Evolutionary conservation across 2,888 invertebrate genomes (phyloP), one percentile per base, ranked within the genome.

Genomic region (Ramazzottius varieornatus): DNA sequence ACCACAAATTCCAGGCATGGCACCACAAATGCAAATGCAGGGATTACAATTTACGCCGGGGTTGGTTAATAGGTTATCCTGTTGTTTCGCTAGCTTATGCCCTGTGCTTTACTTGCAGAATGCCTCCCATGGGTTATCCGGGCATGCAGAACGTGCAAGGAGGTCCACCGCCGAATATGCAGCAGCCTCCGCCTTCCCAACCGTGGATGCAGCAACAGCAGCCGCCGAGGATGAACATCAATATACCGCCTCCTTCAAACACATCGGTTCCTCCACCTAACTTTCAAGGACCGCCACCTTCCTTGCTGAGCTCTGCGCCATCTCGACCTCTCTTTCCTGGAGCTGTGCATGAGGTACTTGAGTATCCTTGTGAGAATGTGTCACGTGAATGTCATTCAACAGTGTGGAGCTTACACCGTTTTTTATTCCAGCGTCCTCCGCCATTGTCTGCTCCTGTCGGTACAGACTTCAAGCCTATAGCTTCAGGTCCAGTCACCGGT

Each of bases 21-120:
- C 46, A 33, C 70, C 70, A 64, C 70, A 71, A 67, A 72, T 72
- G 33, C 72, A 72, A 32, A 73, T 74, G 73, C 70, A 68, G n/a
- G 64, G 67, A 32, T 33, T 13, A 4, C 67, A 67, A 20, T 63
- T 54, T 8, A 32, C 46, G 63, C n/a, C 65, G 32, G 65, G 32
- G 20, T 32, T 70, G 70, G n/a, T n/a, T n/a, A n/a, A n/a, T n/a
- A n/a, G n/a, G n/a, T n/a, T n/a, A n/a, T n/a, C n/a, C n/a, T n/a
- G n/a, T n/a, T n/a, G n/a, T n/a, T 54, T 8, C 29, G 54, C 13
- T 54, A 24, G 29, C 20, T 24, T 13, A 54, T 29, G 8, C 8
- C 20, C 4, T 54, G 8, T 54, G 54, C 16, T 54, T 4, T 29
- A 24, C 24, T 54, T 54, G 4, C 29, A 54, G 54, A 16, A 54